These are phyloP conservation scores for Drosophila miranda DNA, from an alignment of 1,140 invertebrate species.

Conservation along the genomic window DNA sequence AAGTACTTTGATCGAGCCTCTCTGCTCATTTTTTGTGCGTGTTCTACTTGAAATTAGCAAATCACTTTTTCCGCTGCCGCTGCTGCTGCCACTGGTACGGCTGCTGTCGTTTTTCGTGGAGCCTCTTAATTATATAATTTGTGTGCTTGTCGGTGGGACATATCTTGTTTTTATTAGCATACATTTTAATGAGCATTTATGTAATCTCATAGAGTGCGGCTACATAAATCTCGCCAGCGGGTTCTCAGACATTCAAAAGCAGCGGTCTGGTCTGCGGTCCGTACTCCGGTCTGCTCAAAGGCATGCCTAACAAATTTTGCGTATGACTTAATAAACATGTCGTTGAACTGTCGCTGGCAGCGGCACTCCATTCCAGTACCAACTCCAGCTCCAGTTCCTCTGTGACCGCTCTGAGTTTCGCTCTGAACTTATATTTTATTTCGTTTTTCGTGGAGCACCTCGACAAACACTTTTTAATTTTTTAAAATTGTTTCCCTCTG, in stretches of 20 bases:
- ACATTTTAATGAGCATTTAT: conserved; percentile 76
- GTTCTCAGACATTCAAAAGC: conserved; percentile 61
- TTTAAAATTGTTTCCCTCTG: conserved; percentile 58
- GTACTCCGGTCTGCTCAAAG: conserved; percentile 2
- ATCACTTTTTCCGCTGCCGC: not conserved
- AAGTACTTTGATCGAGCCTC: too few relatives aligned
- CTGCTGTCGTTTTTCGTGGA: not conserved
- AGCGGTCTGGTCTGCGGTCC: not conserved
- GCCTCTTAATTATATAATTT: conserved; percentile 71
- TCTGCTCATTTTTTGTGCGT: not conserved
- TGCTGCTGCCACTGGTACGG: conserved; percentile 15
- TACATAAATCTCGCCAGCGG: conserved; percentile 59
- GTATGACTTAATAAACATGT: conserved; percentile 81
- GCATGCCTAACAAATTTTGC: conserved; percentile 64
- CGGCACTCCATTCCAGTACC: not conserved
- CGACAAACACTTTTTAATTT: conserved; percentile 75
- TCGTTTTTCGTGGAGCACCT: conserved; percentile 58
- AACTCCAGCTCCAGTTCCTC: conserved; percentile 4
- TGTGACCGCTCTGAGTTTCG: conserved; percentile 19
- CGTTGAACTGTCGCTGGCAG: conserved; percentile 77
- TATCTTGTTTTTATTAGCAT: conserved; percentile 73
- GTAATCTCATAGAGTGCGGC: conserved; percentile 72
- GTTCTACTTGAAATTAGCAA: too few relatives aligned
- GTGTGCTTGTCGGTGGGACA: conserved; percentile 36
- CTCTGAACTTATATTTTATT: conserved; percentile 20